Evolutionary conservation across 2,113 vertebrate genomes (phyloP).

Genomic region (Petromus typicus): DNA sequence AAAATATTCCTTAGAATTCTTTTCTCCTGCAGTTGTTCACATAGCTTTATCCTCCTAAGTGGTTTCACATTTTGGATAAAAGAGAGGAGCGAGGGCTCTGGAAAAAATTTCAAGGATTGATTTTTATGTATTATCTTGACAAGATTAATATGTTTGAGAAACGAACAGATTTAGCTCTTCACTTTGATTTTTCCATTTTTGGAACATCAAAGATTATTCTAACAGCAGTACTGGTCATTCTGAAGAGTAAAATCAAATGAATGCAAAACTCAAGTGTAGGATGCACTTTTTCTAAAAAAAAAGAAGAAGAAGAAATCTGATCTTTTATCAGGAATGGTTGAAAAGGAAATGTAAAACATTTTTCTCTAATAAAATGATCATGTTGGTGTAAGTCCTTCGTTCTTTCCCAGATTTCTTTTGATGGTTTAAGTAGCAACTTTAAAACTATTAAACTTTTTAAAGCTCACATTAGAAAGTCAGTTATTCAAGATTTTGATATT

Average conservation of each 20-base stretch:
- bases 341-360: slow-evolving; percentile 76
- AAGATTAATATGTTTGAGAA: slow-evolving; percentile 92
- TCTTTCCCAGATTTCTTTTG: slow-evolving; percentile 80
- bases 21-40: slow-evolving; percentile 80
- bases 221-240: slow-evolving; percentile 85
- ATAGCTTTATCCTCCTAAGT: slow-evolving; percentile 86
- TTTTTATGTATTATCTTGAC: slow-evolving; percentile 91
- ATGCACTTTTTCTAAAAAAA: slow-evolving; percentile 52
- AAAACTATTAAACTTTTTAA: slow-evolving; percentile 72
- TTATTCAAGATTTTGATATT: slow-evolving; percentile 79
- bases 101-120: slow-evolving; percentile 86
- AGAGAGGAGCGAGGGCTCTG: slow-evolving; percentile 83
- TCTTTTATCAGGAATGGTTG: slow-evolving; percentile 75
- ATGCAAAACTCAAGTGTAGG: slow-evolving; percentile 63
- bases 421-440: slow-evolving; percentile 79
- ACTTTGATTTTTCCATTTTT: slow-evolving; percentile 90
- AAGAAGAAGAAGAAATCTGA: slow-evolving; percentile 67
- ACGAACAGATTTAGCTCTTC: slow-evolving; percentile 89
- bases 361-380: slow-evolving; percentile 81
- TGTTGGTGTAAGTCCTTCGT: slow-evolving; percentile 65
- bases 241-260: slow-evolving; percentile 85
- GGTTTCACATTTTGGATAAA: slow-evolving; percentile 90
- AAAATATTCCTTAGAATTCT: slow-evolving; percentile 85
- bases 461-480: slow-evolving; percentile 75
- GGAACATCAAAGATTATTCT: slow-evolving; percentile 89